A percentile compares a stretch with the other conserved stretches of the same genome.
Evolutionary conservation across 1,140 invertebrate genomes (phyloP).

Genomic region (Tetraneura akinire): DNA sequence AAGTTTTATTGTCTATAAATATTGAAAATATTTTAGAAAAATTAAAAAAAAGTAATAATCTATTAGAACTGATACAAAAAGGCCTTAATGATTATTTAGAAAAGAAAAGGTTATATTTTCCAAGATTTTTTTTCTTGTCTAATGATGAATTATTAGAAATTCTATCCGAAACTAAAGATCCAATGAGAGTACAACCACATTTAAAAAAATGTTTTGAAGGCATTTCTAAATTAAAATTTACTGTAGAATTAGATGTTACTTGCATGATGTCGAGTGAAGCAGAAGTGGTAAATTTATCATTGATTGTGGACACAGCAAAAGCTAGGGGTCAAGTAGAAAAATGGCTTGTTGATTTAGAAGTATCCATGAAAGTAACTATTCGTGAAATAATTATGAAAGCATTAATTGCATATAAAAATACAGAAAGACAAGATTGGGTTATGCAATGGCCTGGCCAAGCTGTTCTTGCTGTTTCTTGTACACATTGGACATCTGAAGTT

Average conservation of each 20-base stretch:
- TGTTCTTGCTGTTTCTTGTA: conserved; percentile 77
- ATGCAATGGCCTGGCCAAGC: conserved; percentile 65
- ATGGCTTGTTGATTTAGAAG: conserved; percentile 85
- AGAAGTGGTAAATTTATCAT: conserved; percentile 70
- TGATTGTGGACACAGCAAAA: conserved; percentile 81
- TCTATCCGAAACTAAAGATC: conserved; percentile 94
- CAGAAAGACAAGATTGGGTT: conserved; percentile 68
- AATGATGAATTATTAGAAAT: conserved; percentile 96
- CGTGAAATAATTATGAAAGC: conserved; percentile 77
- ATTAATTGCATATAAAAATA: conserved; percentile 67
- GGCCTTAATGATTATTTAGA: conserved; percentile 93
- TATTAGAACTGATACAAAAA: conserved; percentile 86
- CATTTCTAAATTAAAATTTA: conserved; percentile 65
- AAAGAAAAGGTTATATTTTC: conserved; percentile 93
- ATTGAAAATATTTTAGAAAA: conserved; percentile 92
- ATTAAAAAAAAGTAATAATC: conserved; percentile 82
- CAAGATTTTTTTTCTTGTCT: conserved; percentile 95
- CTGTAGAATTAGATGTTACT: conserved; percentile 65
- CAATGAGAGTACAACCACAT: conserved; percentile 87
- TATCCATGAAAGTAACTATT: conserved; percentile 88
- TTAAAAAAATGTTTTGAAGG: conserved; percentile 88
- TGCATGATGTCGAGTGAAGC: conserved; percentile 85
- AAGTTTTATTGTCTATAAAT: conserved; percentile 78
- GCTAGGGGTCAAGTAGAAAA: conserved; percentile 85
- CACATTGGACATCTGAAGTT: conserved; percentile 88